Evolutionary conservation across 2,888 invertebrate species (phyloP).

Genomic region (Bursaphelenchus okinawaensis): DNA sequence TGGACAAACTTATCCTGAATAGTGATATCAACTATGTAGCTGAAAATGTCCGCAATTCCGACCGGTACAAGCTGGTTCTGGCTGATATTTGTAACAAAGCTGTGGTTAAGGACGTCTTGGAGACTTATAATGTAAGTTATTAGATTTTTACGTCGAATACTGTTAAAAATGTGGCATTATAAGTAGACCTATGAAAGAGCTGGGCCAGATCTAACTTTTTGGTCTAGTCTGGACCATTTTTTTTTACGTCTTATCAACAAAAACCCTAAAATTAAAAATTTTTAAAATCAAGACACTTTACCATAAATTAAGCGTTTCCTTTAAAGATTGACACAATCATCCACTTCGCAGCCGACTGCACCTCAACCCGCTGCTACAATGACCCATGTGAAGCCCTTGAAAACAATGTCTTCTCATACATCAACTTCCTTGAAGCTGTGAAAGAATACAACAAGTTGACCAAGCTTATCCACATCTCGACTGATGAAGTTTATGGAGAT

Average conservation of each 20-base stretch:
- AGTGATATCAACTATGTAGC: slow-evolving; percentile 50
- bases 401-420: slow-evolving; percentile 53
- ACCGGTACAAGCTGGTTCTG: slow-evolving; percentile 44
- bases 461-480: slow-evolving; percentile 52
- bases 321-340: slow-evolving; percentile 52
- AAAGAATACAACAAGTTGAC: slow-evolving; percentile 41
- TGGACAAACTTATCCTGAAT: slow-evolving; percentile 53
- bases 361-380: slow-evolving; percentile 53
- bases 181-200: too few relatives aligned
- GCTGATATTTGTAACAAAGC: slow-evolving; percentile 48
- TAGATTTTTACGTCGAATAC: slow-evolving; percentile 1
- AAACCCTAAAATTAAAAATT: too few relatives aligned
- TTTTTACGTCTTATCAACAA: not conserved
- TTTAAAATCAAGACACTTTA: too few relatives aligned
- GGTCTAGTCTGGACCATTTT: too few relatives aligned
- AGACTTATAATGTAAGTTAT: slow-evolving; percentile 34
- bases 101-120: slow-evolving; percentile 39
- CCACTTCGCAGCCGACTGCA: slow-evolving; percentile 56
- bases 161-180: not conserved
- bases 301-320: not conserved
- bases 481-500: slow-evolving; percentile 57
- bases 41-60: slow-evolving; percentile 36
- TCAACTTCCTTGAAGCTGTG: slow-evolving; percentile 48
- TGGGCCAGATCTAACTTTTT: too few relatives aligned
- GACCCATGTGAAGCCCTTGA: slow-evolving; percentile 51